Percentiles rank a stretch among this genome's conserved stretches.
Conservation (phyloP, 1,140 invertebrate species). For the Apis mellifera region Amel_HAv3.1 CM009934.2:10948001-10948500, state of each 20-base stretch:
- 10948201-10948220: background rate
- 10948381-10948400: constrained; percentile 59
- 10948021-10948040: background rate
- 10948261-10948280: too few relatives aligned
- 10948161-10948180: too few relatives aligned
- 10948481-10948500: constrained; percentile 1
- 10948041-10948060: constrained; percentile 20
- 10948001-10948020: too few relatives aligned
- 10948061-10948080: constrained; percentile 32
- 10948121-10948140: background rate
- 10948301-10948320: constrained; percentile 29
- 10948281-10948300: too few relatives aligned
- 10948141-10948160: background rate
- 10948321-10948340: background rate
- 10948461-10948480: constrained; percentile 63
- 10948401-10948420: constrained; percentile 58
- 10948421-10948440: constrained; percentile 71
- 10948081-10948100: constrained; percentile 52
- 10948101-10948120: background rate
- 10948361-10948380: constrained; percentile 24
- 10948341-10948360: constrained; percentile 35
- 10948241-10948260: background rate
- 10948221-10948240: background rate
- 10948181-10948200: background rate
- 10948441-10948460: constrained; percentile 71